Base-by-base conservation (phyloP, 2,888 invertebrate species). In the Leuctra nigra region DNA sequence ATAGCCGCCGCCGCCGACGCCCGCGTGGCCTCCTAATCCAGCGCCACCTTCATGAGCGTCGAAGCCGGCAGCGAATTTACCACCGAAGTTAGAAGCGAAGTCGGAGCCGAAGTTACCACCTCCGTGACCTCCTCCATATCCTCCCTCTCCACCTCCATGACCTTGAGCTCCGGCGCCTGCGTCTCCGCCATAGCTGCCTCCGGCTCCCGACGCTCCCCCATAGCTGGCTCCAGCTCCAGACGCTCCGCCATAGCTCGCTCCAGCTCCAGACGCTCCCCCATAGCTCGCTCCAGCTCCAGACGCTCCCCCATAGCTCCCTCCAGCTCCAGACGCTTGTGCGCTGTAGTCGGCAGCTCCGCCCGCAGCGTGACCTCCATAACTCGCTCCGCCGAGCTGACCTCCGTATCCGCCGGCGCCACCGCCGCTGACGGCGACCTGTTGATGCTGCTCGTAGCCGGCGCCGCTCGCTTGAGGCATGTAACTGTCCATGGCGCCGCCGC, bases 51-150 rank as follows among this genome's bases (percentile, higher is more conserved):
- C n/a, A 11, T 44, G 44, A 20, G 44, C 44, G 23, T 53, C 62
- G 36, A 56, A 54, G 44, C 57, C 56, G 2, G 47, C 53, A n/a
- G 23, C 63, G 50, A 58, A 63, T 6, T 36, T 36, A 20, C 50
- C 50, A 23, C 24, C 16, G 9, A 33, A 48, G 24, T 4, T 11
- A 11, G 29, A 6, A 11, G 29, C 11, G 29, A 29, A 29, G 11
- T 29, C 29, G 29, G 29, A 48, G 22, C 53, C 53, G 3, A 13
- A 13, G 9, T 14, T 6, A 22, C 44, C 29, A 16, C 54, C 54
- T 11, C 53, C 35, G 36, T 56, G 53, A 2, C 38, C 36, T 1
- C 39, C 53, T 6, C 35, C 52, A 2, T 35, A 48, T 4, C 38
- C 38, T 33, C 53, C 53, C 2, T 18, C 50, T 50, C 7, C 3